Evolutionary conservation across 2,888 invertebrate genomes (phyloP), one percentile per base, ranked within the genome.

Genomic region (Lochmaea capreae): DNA sequence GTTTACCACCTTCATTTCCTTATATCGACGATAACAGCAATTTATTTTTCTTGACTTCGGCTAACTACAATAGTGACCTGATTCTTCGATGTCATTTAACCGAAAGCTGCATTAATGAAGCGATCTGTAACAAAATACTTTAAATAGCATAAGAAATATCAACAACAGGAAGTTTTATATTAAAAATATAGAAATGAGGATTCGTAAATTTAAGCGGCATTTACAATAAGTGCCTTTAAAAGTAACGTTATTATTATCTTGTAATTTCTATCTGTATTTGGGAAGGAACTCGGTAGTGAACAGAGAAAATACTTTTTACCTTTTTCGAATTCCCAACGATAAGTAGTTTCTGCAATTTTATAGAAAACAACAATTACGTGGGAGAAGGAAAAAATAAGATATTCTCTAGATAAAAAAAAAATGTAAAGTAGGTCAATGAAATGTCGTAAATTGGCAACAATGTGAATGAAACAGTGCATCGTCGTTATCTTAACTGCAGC

Each of bases 1-100:
- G 81, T 85, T 84, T 83, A 83, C 81, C 82, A 82, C 84, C 83
- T 83, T 83, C 83, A 84, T 84, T 84, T 83, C 84, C 84, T 83
- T 59, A 61, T 75, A 78, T 77, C 65, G 76, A 62, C 75, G 78
- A 78, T 78, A 77, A 77, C 74, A 73, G 72, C 65, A 72, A 76
- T 76, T 78, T 77, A 78, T 76, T 72, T 73, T 59, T 52, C 71
- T 65, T 63, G 65, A 39, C 73, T 22, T 42, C 63, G 66, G 33
- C 65, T 65, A 57, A 67, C 62, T 63, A 63, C 18, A 18, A 10
- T 43, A 16, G 43, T 63, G 62, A 72, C 66, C 61, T 72, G 67
- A 72, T 72, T 65, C 14, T 70, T 43, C 16, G 39, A 49, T 0
- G 14, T 10, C 49, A 22, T 49, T n/a, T 26, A 46, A 4, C 46